A percentile compares a stretch with the other conserved stretches of the same genome.
Conservation (phyloP, 2,888 invertebrate genomes). For the Crepidodera aurea region DNA sequence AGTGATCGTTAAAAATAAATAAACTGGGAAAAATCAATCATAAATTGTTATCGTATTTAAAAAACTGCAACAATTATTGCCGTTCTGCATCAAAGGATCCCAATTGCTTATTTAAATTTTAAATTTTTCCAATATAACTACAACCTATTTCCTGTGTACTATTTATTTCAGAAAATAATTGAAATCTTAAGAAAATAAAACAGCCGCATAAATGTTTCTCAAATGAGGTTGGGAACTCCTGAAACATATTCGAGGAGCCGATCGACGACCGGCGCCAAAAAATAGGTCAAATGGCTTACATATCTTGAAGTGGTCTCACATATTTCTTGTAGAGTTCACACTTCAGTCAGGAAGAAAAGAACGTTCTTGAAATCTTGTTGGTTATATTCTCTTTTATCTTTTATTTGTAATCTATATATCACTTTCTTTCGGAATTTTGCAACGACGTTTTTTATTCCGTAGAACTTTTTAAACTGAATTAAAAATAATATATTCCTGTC, state of each 20-base stretch:
- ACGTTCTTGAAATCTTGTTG: slow-evolving; percentile 11
- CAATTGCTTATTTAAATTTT: background rate
- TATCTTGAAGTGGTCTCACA: slow-evolving; percentile 24
- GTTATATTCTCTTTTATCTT: slow-evolving; percentile 14
- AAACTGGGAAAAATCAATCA: no score
- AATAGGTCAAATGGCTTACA: slow-evolving; percentile 27
- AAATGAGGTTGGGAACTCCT: slow-evolving; percentile 7
- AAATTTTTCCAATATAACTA: background rate
- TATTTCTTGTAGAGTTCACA: slow-evolving; percentile 22
- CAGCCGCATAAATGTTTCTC: slow-evolving; percentile 23
- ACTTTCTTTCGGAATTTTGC: background rate
- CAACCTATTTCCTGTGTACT: background rate
- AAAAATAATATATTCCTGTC: no score
- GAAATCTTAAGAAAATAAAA: slow-evolving; percentile 14
- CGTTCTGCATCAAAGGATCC: no score
- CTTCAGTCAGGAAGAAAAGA: slow-evolving; percentile 4
- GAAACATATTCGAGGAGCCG: slow-evolving; percentile 8
- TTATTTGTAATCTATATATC: slow-evolving; percentile 10
- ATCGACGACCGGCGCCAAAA: slow-evolving; percentile 7
- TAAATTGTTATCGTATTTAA: no score
- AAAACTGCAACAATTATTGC: no score
- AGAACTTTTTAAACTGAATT: background rate
- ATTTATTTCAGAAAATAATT: slow-evolving; percentile 11
- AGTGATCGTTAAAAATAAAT: no score
- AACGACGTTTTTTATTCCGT: background rate